Evolutionary conservation across 2,888 invertebrate genomes (phyloP).

Genomic region (Lissonota sp.): DNA sequence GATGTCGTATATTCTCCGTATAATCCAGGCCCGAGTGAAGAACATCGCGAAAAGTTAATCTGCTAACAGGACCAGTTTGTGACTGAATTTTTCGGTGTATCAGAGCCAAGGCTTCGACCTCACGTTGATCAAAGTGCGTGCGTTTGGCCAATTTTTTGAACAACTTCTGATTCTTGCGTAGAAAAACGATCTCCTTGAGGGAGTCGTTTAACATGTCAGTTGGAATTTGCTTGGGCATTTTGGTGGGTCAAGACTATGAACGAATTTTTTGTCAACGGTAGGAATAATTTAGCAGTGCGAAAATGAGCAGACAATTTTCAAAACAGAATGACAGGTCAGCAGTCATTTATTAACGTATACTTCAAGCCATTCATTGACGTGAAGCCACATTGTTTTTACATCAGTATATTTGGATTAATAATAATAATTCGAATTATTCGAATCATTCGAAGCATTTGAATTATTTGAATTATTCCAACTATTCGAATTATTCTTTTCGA

Average conservation of each 20-base stretch:
- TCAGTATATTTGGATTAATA: too few relatives aligned
- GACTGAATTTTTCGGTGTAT: constrained; percentile 76
- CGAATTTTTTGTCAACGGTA: not conserved
- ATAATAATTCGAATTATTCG: too few relatives aligned
- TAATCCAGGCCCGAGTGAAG: constrained; percentile 78
- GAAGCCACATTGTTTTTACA: too few relatives aligned
- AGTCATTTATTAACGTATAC: constrained; percentile 52
- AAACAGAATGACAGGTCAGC: constrained; percentile 33
- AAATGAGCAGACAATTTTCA: not conserved
- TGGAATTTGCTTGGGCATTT: constrained; percentile 76
- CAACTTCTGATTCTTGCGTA: constrained; percentile 71
- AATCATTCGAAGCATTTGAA: too few relatives aligned
- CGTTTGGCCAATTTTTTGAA: constrained; percentile 73
- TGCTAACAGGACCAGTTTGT: constrained; percentile 72
- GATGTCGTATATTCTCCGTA: constrained; percentile 80
- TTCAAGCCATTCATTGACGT: too few relatives aligned
- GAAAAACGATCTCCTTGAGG: constrained; percentile 75
- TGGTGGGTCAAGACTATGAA: not conserved
- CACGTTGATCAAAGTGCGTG: constrained; percentile 75
- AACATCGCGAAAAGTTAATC: constrained; percentile 76
- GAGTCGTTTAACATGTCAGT: constrained; percentile 74
- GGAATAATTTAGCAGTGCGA: not conserved
- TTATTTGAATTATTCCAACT: too few relatives aligned
- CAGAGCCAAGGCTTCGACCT: constrained; percentile 78
- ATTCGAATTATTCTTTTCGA: too few relatives aligned